phyloP scores from a whole-genome alignment of 1,140 invertebrate genomes.

The Pygmarrhopalites habei region DNA sequence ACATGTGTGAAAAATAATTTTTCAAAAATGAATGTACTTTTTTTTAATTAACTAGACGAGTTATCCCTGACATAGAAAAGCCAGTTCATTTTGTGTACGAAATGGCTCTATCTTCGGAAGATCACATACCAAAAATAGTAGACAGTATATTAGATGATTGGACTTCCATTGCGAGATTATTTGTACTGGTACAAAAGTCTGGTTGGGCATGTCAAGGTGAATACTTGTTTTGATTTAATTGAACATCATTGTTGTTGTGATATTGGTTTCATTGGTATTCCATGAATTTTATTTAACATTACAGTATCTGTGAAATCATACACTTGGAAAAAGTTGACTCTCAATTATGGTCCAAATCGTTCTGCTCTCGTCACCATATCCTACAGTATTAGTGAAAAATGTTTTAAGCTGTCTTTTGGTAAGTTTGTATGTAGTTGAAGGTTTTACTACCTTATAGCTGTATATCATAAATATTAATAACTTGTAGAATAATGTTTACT shows the following conservation, averaged over 20 bases:
- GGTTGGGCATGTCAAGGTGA: conserved; percentile 21
- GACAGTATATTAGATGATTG: conserved; percentile 33
- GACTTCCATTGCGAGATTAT: conserved; percentile 29
- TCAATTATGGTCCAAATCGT: conserved; percentile 72
- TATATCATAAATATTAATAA: not conserved
- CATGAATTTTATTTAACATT: too few relatives aligned
- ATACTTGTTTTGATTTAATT: too few relatives aligned
- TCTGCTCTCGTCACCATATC: conserved; percentile 64
- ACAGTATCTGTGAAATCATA: conserved; percentile 70
- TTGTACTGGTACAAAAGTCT: conserved; percentile 25
- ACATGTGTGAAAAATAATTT: not conserved
- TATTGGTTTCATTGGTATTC: too few relatives aligned
- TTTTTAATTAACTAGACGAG: not conserved
- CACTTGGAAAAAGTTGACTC: conserved; percentile 68
- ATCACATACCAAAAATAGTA: conserved; percentile 36
- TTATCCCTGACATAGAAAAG: conserved; percentile 21
- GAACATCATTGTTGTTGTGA: too few relatives aligned
- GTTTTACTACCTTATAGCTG: conserved; percentile 27
- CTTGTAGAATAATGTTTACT: conserved; percentile 3
- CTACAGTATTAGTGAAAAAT: conserved; percentile 63
- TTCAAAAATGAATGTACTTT: too few relatives aligned
- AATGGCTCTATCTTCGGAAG: conserved; percentile 33
- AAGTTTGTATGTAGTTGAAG: too few relatives aligned
- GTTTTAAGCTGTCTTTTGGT: conserved; percentile 63
- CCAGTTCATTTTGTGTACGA: conserved; percentile 31